A percentile compares a stretch with the other conserved stretches of the same genome.
Conservation (phyloP, 2,888 invertebrate genomes). For the Thymelicus acteon region DNA sequence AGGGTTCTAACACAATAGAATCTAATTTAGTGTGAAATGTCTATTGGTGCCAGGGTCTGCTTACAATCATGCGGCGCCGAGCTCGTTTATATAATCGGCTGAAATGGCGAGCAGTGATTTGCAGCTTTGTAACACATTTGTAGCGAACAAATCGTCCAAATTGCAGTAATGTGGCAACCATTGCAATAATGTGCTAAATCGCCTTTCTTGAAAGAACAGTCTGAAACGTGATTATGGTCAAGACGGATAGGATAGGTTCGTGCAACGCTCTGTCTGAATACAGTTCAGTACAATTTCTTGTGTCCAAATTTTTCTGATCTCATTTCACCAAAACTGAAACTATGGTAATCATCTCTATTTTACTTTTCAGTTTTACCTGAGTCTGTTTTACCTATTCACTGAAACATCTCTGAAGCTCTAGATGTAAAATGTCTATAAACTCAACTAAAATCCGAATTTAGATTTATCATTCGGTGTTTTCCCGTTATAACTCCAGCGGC, state of each 20-base stretch:
- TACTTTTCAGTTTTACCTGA: too few species aligned
- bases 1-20: conserved; percentile 9
- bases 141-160: conserved; percentile 27
- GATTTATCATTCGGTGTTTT: too few species aligned
- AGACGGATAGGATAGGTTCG: neutral
- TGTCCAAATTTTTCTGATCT: too few species aligned
- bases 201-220: conserved; percentile 14
- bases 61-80: conserved; percentile 17
- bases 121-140: conserved; percentile 24
- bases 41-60: conserved; percentile 3
- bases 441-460: too few species aligned
- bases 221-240: conserved; percentile 4
- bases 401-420: too few species aligned
- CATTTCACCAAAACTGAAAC: too few species aligned
- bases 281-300: neutral
- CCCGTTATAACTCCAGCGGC: too few species aligned
- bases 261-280: neutral
- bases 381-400: too few species aligned
- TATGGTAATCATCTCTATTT: too few species aligned
- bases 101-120: conserved; percentile 29
- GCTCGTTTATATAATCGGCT: conserved; percentile 31
- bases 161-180: conserved; percentile 31
- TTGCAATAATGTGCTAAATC: conserved; percentile 33
- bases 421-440: too few species aligned
- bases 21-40: conserved; percentile 7